Evolutionary conservation across 2,888 invertebrate species (phyloP), one percentile per base, ranked within the genome.

Genomic region (Elmis aenea): DNA sequence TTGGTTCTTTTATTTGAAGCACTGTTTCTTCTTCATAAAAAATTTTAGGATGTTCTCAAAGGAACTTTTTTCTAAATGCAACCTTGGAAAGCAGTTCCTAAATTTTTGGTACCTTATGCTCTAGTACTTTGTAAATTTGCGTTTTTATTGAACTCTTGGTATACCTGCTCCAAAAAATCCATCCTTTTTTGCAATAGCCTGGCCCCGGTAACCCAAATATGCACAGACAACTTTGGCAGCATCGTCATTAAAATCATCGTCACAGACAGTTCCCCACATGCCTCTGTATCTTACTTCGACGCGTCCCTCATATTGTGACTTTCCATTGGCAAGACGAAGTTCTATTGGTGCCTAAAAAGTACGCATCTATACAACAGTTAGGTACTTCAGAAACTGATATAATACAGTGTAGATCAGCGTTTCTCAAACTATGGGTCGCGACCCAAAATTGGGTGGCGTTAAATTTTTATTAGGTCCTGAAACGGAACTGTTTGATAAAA

Each of bases 221-320:
- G 69, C 70, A 50, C 82, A 83, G 11, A 77, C 71, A 1, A 81
- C 79, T 49, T 72, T 71, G 0, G 85, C 86, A 13, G 82, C 77
- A 25, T 71, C 69, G 10, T 73, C 67, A 27, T 77, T 76, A 56
- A 86, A 86, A 51, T 82, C 79, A 55, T 87, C 86, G 54, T 86
- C 85, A 60, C 88, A 89, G 8, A 89, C 71, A 1, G 84, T 83
- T 6, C 87, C 87, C 82, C 85, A 85, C 10, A 79, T 70, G 2
- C 80, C 81, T 44, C 76, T 75, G 47, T 79, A 75, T 39, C 74
- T 73, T 1, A 88, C 72, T 62, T 86, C 85, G 0, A 87, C 69
- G 24, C 85, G 71, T 0, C 87, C 87, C 56, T 83, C 76, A 15
- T 64, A 63, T 0, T 61, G 45, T 13, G 57, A 66, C 2, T 70